Conservation (phyloP, 1,140 invertebrate species). For the Lepidurus arcticus region DNA sequence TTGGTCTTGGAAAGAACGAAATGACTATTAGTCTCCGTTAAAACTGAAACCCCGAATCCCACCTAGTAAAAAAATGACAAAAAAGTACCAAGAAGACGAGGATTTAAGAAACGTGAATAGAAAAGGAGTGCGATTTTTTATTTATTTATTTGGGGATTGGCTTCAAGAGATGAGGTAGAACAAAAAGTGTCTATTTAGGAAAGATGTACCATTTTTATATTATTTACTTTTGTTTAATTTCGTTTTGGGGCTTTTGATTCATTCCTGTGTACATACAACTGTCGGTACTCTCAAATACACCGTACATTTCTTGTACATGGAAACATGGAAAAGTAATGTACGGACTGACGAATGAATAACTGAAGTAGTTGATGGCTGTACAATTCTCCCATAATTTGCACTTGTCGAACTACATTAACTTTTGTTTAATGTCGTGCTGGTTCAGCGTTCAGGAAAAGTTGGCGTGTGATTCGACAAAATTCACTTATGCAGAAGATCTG, state of each 20-base stretch:
- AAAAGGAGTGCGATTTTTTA: neutral
- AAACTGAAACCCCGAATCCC: neutral
- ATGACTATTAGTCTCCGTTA: neutral
- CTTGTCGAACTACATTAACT: too few species aligned
- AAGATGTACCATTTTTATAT: conserved; percentile 18
- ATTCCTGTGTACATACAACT: conserved; percentile 22
- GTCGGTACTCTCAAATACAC: conserved; percentile 21
- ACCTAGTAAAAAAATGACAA: neutral
- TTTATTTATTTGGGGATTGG: conserved; percentile 5
- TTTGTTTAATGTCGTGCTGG: too few species aligned
- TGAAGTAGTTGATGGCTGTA: neutral
- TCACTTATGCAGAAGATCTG: too few species aligned
- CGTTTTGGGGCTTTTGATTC: conserved; percentile 9
- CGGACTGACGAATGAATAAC: neutral
- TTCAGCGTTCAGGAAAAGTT: too few species aligned
- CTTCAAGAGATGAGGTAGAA: neutral
- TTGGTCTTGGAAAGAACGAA: neutral
- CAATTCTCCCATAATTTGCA: too few species aligned
- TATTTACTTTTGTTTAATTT: neutral
- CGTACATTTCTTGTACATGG: conserved; percentile 21
- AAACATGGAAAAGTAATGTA: conserved; percentile 11
- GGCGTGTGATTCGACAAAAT: too few species aligned
- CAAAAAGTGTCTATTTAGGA: conserved; percentile 18
- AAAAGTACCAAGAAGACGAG: neutral
- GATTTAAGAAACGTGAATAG: neutral